Conservation (phyloP, 1,140 invertebrate species). For the Drosophila yakuba region DNA sequence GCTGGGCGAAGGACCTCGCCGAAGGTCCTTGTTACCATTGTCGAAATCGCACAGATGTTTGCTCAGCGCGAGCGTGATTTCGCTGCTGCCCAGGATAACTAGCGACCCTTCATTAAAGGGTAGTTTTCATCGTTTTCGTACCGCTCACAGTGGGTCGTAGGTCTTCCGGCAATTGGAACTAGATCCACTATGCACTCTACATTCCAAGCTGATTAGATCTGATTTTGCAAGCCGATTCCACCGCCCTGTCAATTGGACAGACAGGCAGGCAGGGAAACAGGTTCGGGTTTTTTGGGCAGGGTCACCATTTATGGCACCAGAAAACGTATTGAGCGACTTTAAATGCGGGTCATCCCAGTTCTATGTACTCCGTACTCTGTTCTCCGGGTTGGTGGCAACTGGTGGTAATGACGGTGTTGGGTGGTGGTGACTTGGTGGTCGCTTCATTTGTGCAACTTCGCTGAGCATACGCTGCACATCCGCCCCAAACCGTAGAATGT, state of each 20-base stretch:
- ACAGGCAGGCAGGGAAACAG: constrained; percentile 48
- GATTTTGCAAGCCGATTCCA: constrained; percentile 68
- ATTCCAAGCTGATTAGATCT: constrained; percentile 75
- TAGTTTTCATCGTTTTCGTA: constrained; percentile 79
- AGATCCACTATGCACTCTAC: constrained; percentile 35
- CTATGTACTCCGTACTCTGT: not conserved
- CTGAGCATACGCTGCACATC: constrained; percentile 83
- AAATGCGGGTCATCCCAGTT: constrained; percentile 73
- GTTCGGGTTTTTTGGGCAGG: constrained; percentile 68
- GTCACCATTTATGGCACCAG: constrained; percentile 80
- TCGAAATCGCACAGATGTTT: constrained; percentile 75
- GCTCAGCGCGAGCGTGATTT: constrained; percentile 11
- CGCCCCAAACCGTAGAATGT: constrained; percentile 16
- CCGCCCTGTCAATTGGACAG: constrained; percentile 35
- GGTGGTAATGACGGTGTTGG: constrained; percentile 69
- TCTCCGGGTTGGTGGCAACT: constrained; percentile 52
- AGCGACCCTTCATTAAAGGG: constrained; percentile 78
- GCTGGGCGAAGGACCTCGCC: constrained; percentile 18
- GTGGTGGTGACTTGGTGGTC: constrained; percentile 80
- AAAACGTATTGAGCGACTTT: constrained; percentile 84
- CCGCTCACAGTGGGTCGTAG: constrained; percentile 58
- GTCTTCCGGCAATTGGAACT: constrained; percentile 63
- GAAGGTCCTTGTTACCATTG: constrained; percentile 32
- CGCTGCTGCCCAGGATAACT: constrained; percentile 13
- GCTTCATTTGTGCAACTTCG: constrained; percentile 82